These are phyloP conservation scores for Eupithecia dodoneata DNA, from an alignment of 2,888 invertebrate species.

Conservation along the genomic window DNA sequence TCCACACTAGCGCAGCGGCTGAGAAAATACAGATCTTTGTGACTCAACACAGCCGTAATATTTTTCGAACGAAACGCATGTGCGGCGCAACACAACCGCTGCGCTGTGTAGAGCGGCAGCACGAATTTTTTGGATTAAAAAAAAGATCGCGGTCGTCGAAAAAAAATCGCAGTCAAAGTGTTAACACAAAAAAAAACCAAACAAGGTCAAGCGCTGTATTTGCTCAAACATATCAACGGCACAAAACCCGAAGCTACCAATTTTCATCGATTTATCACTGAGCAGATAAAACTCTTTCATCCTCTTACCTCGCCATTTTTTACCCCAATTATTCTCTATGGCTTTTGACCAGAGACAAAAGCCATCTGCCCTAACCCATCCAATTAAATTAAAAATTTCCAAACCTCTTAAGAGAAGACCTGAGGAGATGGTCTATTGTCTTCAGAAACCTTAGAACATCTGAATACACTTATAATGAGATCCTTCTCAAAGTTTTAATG, in stretches of 20 bases:
- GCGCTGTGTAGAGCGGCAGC: no score
- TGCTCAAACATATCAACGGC: background rate
- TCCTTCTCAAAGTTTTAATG: slow-evolving; percentile 53
- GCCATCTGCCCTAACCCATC: slow-evolving; percentile 17
- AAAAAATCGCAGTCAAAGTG: no score
- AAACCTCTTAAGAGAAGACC: slow-evolving; percentile 32
- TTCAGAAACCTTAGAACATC: slow-evolving; percentile 29
- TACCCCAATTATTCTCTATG: slow-evolving; percentile 11
- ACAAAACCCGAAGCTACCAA: background rate
- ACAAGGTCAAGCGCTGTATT: background rate
- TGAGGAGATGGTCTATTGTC: slow-evolving; percentile 35
- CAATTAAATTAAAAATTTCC: slow-evolving; percentile 32
- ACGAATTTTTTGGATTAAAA: no score
- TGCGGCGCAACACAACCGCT: no score
- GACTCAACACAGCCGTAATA: no score
- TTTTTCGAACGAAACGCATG: no score
- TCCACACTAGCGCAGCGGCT: no score
- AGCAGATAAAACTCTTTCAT: background rate
- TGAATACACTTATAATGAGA: slow-evolving; percentile 46
- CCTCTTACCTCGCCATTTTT: background rate
- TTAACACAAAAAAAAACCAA: no score
- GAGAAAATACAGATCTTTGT: no score
- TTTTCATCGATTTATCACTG: background rate
- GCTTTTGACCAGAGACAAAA: slow-evolving; percentile 22
- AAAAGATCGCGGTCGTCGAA: no score